These are phyloP conservation scores for Heliocidaris tuberculata DNA, from an alignment of 35 echinoderm and acorn worm species.

Conservation along the genomic window DNA sequence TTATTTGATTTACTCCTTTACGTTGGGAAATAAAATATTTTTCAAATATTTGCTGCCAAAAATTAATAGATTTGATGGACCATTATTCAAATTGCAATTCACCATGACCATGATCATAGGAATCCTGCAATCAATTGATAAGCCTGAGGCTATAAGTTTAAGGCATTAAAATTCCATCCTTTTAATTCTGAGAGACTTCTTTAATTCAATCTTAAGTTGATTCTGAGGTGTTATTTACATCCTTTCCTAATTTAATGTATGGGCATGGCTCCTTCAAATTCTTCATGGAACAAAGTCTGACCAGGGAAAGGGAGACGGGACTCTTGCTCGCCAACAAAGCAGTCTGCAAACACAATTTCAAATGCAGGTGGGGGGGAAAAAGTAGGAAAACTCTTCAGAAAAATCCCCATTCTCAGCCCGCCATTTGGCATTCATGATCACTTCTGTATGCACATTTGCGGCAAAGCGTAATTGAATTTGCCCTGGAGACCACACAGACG, in stretches of 20 bases:
- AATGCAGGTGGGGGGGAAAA: neutral
- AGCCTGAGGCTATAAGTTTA: neutral
- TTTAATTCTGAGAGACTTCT: neutral
- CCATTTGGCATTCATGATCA: slow-evolving; percentile 16
- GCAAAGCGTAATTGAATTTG: slow-evolving; percentile 11
- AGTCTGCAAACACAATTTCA: neutral
- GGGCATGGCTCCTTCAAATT: slow-evolving; percentile 14
- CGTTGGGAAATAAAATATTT: neutral
- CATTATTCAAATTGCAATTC: neutral
- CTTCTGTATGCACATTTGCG: slow-evolving; percentile 1
- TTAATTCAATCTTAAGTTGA: neutral
- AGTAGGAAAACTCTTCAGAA: neutral
- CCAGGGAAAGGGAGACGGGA: neutral
- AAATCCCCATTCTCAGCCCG: slow-evolving; percentile 7
- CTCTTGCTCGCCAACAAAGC: neutral
- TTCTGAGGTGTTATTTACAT: neutral
- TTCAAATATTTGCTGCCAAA: neutral
- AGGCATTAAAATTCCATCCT: neutral
- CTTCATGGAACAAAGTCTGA: neutral
- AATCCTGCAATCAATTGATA: neutral
- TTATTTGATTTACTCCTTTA: neutral
- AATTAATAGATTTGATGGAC: slow-evolving; percentile 2
- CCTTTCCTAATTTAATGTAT: neutral
- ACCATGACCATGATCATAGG: neutral
- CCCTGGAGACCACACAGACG: neutral